Conservation (phyloP, 2,888 invertebrate genomes). For the Marasmarcha lunaedactyla region DNA sequence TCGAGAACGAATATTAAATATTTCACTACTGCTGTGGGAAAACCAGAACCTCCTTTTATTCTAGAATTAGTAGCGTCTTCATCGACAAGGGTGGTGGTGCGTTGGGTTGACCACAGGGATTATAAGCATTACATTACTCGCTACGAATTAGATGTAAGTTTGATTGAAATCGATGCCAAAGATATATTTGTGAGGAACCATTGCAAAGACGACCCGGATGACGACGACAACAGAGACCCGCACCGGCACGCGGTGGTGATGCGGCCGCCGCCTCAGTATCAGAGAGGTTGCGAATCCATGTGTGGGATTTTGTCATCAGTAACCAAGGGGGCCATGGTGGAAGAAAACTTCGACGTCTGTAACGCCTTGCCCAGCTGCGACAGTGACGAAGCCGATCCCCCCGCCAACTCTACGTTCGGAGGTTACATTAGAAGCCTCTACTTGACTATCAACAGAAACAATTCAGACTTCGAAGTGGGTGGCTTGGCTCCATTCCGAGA, state of each 20-base stretch:
- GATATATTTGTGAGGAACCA: conserved; percentile 31
- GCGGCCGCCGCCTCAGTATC: conserved; percentile 43
- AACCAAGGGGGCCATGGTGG: conserved; percentile 35
- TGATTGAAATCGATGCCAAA: conserved; percentile 33
- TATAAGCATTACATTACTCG: conserved; percentile 34
- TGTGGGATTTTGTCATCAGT: conserved; percentile 40
- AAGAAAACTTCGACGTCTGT: conserved; percentile 48
- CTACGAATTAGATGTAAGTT: conserved; percentile 42
- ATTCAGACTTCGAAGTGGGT: conserved; percentile 30
- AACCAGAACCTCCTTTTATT: conserved; percentile 52
- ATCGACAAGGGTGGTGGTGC: conserved; percentile 30
- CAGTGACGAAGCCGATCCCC: conserved; percentile 23
- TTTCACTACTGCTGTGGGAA: conserved; percentile 42
- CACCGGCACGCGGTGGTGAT: conserved; percentile 43
- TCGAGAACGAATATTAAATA: conserved; percentile 37
- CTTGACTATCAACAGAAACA: conserved; percentile 29
- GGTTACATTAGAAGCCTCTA: conserved; percentile 31
- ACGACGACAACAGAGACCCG: conserved; percentile 24
- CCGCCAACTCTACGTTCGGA: conserved; percentile 28
- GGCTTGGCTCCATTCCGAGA: conserved; percentile 48
- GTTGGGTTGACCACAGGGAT: conserved; percentile 50
- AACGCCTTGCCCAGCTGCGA: conserved; percentile 17
- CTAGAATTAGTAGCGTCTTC: conserved; percentile 38
- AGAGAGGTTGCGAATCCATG: conserved; percentile 41
- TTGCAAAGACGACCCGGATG: conserved; percentile 25